Conservation (phyloP, 2,113 vertebrate genomes). For the Gymnobelideus leadbeateri region DNA sequence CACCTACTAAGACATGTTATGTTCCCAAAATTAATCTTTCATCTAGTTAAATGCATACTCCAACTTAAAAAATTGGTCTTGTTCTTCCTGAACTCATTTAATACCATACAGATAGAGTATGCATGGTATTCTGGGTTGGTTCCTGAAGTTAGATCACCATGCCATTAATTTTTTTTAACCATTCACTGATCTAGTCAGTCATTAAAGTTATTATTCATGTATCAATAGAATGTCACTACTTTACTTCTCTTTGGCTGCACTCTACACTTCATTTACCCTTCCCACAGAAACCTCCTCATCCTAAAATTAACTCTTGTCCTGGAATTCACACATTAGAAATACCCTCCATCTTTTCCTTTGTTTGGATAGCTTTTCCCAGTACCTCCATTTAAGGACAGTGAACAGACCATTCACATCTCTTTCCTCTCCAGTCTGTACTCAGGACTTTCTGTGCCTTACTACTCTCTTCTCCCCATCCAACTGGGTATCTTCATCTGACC, state of each 20-base stretch:
- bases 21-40: not conserved
- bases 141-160: not conserved
- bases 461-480: not conserved
- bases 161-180: not conserved
- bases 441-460: not conserved
- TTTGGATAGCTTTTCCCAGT: not conserved
- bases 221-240: not conserved
- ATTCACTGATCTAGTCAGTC: not conserved
- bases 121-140: not conserved
- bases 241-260: not conserved
- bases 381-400: not conserved
- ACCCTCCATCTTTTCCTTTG: not conserved
- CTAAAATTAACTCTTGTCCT: not conserved
- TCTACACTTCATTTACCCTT: not conserved
- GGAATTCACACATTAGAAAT: not conserved
- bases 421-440: not conserved
- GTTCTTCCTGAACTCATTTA: not conserved
- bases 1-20: not conserved
- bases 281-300: not conserved
- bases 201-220: not conserved
- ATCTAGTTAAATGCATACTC: not conserved
- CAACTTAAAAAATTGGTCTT: not conserved
- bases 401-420: not conserved
- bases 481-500: not conserved
- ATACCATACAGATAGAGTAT: not conserved